Evolutionary conservation across 2,888 invertebrate species (phyloP), one percentile per base, ranked within the genome.

Genomic region (Cyaniris semiargus): DNA sequence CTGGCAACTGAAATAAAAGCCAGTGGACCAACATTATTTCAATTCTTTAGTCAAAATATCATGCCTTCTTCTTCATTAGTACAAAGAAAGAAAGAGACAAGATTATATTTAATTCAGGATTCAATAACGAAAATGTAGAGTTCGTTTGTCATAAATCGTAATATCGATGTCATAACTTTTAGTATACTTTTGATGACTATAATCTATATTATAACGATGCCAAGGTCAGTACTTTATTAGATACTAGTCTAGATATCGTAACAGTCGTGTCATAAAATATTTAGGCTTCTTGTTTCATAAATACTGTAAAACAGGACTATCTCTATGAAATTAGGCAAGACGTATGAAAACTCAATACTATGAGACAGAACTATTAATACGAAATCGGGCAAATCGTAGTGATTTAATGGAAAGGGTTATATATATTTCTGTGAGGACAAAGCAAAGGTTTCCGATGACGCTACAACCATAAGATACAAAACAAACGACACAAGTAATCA

Each of bases 171-270:
- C 18, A 53, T 53, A 21, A 21, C 58, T 58, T 44, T 44, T 44
- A 10, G 10, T 44, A 44, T 58, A 58, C 21, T n/a, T 21, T 58
- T 58, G 58, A 21, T 58, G 58, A 58, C 58, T 53, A 53, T 53
- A 53, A 5, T 53, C 58, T 53, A 53, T 53, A 53, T 18, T 53
- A 53, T 53, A 53, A 53, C 53, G 66, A 66, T 23, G 13, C 23
- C 23, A 66, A 66, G 66, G 66, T 27, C 66, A 27, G 66, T 60
- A 23, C 58, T 66, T 66, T 66, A 27, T 13, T 66, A 66, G 27
- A 66, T 66, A 10, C 23, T 44, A 53, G 18, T 53, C 53, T 53
- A 53, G 18, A 53, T 66, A 66, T 66, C 66, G 23, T 1, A 66
- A 27, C 23, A 5, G 27, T 66, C 66, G n/a, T 8, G 21, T 21